A percentile compares a stretch with the other conserved stretches of the same genome.
Evolutionary conservation across 1,140 invertebrate genomes (phyloP).

Genomic region (Rhopalosiphum maidis): DNA sequence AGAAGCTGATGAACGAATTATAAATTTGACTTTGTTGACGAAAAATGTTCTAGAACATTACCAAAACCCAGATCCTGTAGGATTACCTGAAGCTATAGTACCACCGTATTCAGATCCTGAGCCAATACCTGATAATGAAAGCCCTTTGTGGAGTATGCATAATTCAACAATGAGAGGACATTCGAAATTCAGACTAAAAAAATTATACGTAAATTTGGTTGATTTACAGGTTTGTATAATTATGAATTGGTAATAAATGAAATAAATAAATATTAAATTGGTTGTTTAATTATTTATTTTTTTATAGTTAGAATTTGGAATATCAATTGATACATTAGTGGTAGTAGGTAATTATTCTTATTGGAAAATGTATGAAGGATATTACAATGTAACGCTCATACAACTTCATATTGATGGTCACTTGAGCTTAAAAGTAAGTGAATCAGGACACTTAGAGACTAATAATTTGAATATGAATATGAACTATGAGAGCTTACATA

Average conservation of each 20-base stretch:
- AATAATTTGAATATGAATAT: slow-evolving; percentile 57
- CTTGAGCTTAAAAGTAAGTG: slow-evolving; percentile 72
- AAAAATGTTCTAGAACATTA: slow-evolving; percentile 76
- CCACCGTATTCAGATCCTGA: slow-evolving; percentile 79
- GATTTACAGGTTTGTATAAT: slow-evolving; percentile 68
- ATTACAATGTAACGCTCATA: slow-evolving; percentile 76
- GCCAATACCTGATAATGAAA: slow-evolving; percentile 77
- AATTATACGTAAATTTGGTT: slow-evolving; percentile 72
- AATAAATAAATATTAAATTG: not conserved
- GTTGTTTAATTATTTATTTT: slow-evolving; percentile 24
- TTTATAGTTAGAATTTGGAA: slow-evolving; percentile 70
- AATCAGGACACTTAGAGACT: slow-evolving; percentile 66
- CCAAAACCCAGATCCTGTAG: slow-evolving; percentile 75
- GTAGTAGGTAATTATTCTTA: slow-evolving; percentile 78
- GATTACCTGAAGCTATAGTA: slow-evolving; percentile 70
- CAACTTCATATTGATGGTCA: slow-evolving; percentile 72
- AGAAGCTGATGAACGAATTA: slow-evolving; percentile 47
- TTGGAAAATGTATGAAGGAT: slow-evolving; percentile 74
- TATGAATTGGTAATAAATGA: not conserved
- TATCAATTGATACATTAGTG: slow-evolving; percentile 73
- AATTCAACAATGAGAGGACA: slow-evolving; percentile 76
- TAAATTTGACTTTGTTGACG: slow-evolving; percentile 65
- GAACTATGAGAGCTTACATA: slow-evolving; percentile 47
- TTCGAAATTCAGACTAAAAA: slow-evolving; percentile 77
- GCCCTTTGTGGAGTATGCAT: slow-evolving; percentile 76